phyloP scores from a whole-genome alignment of 2,113 vertebrate genomes.

The Caranx ignobilis region DNA sequence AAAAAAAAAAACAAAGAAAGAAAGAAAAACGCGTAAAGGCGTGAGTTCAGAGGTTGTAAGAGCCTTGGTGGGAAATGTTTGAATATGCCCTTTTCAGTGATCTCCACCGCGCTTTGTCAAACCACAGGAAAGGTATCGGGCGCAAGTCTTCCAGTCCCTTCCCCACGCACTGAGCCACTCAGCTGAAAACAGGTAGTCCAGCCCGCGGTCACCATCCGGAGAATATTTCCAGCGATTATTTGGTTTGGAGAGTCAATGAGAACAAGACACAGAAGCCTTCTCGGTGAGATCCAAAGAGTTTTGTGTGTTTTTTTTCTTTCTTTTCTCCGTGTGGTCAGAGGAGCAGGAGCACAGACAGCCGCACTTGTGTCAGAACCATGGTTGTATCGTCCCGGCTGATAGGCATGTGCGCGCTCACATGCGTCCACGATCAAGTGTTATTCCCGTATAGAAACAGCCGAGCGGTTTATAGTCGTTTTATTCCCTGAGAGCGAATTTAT shows the following conservation, averaged over 20 bases:
- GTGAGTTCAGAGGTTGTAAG: constrained; percentile 35
- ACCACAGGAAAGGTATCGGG: constrained; percentile 37
- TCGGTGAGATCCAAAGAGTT: constrained; percentile 57
- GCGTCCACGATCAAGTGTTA: constrained; percentile 54
- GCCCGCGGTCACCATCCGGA: constrained; percentile 64
- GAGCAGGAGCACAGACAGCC: constrained; percentile 37
- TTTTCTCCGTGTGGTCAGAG: constrained; percentile 27
- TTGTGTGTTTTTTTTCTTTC: not conserved
- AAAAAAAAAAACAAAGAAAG: not conserved
- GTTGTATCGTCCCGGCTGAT: constrained; percentile 57
- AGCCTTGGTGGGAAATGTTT: constrained; percentile 15
- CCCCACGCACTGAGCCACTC: constrained; percentile 39
- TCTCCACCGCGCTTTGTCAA: constrained; percentile 54
- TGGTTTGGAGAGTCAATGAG: constrained; percentile 17
- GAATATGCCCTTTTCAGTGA: constrained; percentile 31
- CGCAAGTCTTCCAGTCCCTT: constrained; percentile 59
- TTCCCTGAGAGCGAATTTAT: constrained; percentile 84
- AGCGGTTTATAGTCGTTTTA: constrained; percentile 56
- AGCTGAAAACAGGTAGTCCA: constrained; percentile 70
- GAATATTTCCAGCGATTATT: constrained; percentile 57
- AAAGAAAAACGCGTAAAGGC: constrained; percentile 30
- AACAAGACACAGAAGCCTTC: constrained; percentile 16
- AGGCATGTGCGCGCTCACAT: constrained; percentile 47
- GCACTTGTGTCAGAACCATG: constrained; percentile 60
- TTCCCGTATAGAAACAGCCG: constrained; percentile 62